Conservation (phyloP, 2,888 invertebrate genomes). For the Zaprionus bogoriensis region DNA sequence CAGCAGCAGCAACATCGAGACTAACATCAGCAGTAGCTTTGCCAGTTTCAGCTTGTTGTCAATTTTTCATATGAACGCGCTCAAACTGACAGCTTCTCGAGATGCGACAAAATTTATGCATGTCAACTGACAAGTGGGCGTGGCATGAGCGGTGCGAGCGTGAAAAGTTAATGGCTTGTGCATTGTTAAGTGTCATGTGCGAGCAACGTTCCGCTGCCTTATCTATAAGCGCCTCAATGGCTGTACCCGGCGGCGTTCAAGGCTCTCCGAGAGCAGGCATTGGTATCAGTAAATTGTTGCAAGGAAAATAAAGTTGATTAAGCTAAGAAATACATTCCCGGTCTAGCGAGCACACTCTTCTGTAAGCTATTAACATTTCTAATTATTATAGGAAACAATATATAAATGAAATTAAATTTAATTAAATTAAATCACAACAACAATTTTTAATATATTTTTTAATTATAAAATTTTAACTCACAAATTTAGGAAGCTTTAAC, state of each 20-base stretch:
- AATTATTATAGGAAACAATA: too few relatives aligned
- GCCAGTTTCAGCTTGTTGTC: not conserved
- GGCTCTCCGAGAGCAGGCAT: not conserved
- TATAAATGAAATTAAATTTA: too few relatives aligned
- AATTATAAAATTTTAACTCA: too few relatives aligned
- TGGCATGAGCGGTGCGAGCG: slow-evolving; percentile 10
- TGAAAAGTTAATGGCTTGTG: slow-evolving; percentile 68
- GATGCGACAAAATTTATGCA: slow-evolving; percentile 62
- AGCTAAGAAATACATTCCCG: too few relatives aligned
- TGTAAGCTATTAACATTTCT: too few relatives aligned
- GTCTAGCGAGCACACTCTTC: too few relatives aligned
- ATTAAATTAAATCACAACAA: too few relatives aligned
- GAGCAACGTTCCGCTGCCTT: slow-evolving; percentile 31
- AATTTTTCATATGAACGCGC: slow-evolving; percentile 8
- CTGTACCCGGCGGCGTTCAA: not conserved
- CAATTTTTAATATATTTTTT: too few relatives aligned
- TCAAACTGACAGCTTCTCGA: slow-evolving; percentile 10
- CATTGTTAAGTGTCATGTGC: slow-evolving; percentile 60
- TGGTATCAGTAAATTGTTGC: too few relatives aligned
- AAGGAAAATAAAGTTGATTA: too few relatives aligned
- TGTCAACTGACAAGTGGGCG: slow-evolving; percentile 61
- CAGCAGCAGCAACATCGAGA: not conserved
- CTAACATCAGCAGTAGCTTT: not conserved
- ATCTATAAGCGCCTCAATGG: slow-evolving; percentile 48
- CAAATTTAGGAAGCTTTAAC: too few relatives aligned